Evolutionary conservation across 2,113 vertebrate genomes (phyloP), one percentile per base, ranked within the genome.

Genomic region (Redunca redunca): DNA sequence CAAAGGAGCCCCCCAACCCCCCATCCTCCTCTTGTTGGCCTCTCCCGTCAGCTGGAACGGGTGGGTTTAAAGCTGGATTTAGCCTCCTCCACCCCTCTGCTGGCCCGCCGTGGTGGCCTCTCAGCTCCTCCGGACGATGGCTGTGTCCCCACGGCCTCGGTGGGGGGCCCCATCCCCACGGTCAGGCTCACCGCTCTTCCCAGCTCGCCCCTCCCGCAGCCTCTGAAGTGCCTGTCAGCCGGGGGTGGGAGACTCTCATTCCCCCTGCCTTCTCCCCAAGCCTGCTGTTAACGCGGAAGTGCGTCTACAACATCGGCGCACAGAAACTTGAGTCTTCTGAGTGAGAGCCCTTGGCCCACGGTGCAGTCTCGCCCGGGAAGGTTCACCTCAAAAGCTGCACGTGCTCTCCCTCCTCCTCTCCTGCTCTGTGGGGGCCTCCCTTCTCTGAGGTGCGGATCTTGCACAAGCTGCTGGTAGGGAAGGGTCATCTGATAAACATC

Each of bases 71-170:
- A 74, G 19, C 67, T 74, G 46, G 67, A 21, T 36, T 11, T 28
- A 77, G 43, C 17, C 55, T 26, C 11, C 57, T 19, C 48, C 36
- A 15, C 14, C 26, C 48, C 28, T 81, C 28, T 58, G 19, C 60
- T 16, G 21, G n/a, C 64, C 50, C 26, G 23, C 21, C 7, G 3
- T 3, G 0, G 46, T 25, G 28, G 67, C 5, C 50, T 46, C 14
- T 0, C 2, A 8, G 25, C 19, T 33, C 5, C 19, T 26, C 40
- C 2, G 7, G 33, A 26, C 1, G 3, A 3, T 4, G 0, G 33
- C 78, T 26, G 5, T 64, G n/a, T 46, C 85, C 19, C 10, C 7
- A 0, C 5, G 0, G 17, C 48, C 78, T 33, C 2, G 0, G 15
- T 15, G 10, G 33, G 50, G 4, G 17, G 74, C 3, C 33, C 33